phyloP scores from a whole-genome alignment of 2,888 invertebrate species.

The Ischnus inquisitorius region DNA sequence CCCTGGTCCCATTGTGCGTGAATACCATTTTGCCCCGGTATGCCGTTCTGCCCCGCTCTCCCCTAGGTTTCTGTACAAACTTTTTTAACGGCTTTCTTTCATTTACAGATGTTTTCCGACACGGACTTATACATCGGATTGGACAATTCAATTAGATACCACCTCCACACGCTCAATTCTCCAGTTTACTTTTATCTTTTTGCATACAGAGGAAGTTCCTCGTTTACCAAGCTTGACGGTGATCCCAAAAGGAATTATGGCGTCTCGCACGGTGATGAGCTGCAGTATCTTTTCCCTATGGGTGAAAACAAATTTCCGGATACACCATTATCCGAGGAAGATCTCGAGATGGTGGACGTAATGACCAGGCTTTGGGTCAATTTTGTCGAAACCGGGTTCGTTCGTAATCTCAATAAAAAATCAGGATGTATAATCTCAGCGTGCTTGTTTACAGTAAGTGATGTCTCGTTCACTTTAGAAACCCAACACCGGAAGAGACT shows the following conservation, averaged over 20 bases:
- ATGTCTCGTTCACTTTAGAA: conserved; percentile 84
- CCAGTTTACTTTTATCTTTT: conserved; percentile 90
- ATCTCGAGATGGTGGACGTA: conserved; percentile 88
- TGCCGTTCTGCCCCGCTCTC: too few relatives aligned
- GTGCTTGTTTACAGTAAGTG: too few relatives aligned
- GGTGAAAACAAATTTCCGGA: conserved; percentile 87
- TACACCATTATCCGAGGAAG: conserved; percentile 87
- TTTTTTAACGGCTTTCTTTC: neutral
- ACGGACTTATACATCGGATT: conserved; percentile 90
- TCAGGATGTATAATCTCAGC: too few relatives aligned
- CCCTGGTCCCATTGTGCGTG: too few relatives aligned
- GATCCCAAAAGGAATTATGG: conserved; percentile 89
- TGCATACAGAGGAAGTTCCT: conserved; percentile 88
- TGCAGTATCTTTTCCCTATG: conserved; percentile 92
- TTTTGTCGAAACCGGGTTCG: conserved; percentile 91
- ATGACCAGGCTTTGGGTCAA: conserved; percentile 91
- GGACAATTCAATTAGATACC: conserved; percentile 88
- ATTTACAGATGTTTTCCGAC: conserved; percentile 89
- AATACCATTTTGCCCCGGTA: too few relatives aligned
- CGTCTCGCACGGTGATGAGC: conserved; percentile 93
- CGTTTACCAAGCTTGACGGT: conserved; percentile 91
- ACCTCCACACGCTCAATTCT: conserved; percentile 83
- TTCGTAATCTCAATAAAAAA: neutral
- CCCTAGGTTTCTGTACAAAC: neutral
- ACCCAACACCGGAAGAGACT: conserved; percentile 88